These are phyloP conservation scores for Chymomyza procnemis DNA, from an alignment of 2,888 invertebrate genomes.

Conservation along the genomic window DNA sequence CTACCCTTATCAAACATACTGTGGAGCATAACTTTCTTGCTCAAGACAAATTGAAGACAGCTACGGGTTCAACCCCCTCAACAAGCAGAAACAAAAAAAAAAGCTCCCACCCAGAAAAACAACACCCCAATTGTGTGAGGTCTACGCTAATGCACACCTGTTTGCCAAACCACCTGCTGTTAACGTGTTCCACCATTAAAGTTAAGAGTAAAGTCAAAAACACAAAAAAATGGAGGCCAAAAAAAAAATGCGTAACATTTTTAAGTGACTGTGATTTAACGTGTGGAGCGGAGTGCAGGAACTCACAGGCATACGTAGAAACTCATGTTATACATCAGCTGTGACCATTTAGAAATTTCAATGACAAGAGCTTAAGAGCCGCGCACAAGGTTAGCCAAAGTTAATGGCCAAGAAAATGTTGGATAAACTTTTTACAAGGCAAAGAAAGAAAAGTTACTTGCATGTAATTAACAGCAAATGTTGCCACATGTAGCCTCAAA, in stretches of 20 bases:
- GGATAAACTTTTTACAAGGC: constrained; percentile 49
- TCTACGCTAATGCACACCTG: constrained; percentile 47
- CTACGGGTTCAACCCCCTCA: neutral
- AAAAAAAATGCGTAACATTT: constrained; percentile 52
- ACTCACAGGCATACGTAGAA: neutral
- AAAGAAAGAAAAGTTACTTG: constrained; percentile 55
- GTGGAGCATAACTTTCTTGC: constrained; percentile 15
- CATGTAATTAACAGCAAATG: constrained; percentile 68
- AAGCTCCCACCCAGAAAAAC: neutral
- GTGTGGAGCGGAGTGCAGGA: neutral
- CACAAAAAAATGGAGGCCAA: neutral
- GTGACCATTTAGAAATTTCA: constrained; percentile 66
- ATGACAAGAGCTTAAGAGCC: constrained; percentile 67
- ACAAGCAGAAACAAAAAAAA: neutral
- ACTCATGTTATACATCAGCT: constrained; percentile 68
- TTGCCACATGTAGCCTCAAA: constrained; percentile 33
- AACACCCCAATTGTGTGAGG: neutral
- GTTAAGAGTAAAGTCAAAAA: neutral
- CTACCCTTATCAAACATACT: constrained; percentile 16
- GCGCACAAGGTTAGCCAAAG: constrained; percentile 46
- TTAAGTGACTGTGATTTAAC: constrained; percentile 69
- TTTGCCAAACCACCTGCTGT: constrained; percentile 67
- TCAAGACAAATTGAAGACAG: constrained; percentile 53
- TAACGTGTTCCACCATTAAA: constrained; percentile 45
- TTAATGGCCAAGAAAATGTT: constrained; percentile 64